phyloP scores from a whole-genome alignment of 2,113 vertebrate genomes.

The Psittacula cyanocephala region DNA sequence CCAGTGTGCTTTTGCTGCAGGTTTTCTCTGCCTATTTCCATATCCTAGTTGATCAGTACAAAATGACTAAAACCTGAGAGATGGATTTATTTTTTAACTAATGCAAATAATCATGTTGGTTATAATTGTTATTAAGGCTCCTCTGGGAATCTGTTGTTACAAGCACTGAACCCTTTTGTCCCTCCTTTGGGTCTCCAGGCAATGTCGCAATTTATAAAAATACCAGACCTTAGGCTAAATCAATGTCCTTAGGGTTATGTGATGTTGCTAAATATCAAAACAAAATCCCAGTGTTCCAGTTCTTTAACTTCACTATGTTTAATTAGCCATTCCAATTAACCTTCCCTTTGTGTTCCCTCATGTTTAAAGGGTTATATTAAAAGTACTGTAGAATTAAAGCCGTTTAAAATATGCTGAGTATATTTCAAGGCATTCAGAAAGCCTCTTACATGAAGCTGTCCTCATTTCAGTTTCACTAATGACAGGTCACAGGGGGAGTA shows the following conservation, averaged over 20 bases:
- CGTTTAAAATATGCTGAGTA: constrained; percentile 54
- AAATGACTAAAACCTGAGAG: constrained; percentile 46
- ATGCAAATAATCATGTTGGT: constrained; percentile 66
- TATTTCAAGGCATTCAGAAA: constrained; percentile 45
- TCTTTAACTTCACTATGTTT: constrained; percentile 71
- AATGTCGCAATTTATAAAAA: constrained; percentile 61
- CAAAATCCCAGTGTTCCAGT: constrained; percentile 53
- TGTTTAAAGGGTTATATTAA: constrained; percentile 67
- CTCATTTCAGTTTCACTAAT: constrained; percentile 43
- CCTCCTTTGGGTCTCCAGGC: constrained; percentile 49
- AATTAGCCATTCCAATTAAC: constrained; percentile 71
- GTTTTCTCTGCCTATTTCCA: background rate
- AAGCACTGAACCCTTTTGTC: constrained; percentile 59
- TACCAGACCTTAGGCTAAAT: constrained; percentile 57
- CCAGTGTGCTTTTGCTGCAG: background rate
- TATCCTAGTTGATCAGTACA: constrained; percentile 5
- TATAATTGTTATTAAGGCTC: constrained; percentile 67
- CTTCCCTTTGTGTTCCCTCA: constrained; percentile 69
- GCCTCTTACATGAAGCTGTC: background rate
- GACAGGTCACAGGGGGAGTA: constrained; percentile 7
- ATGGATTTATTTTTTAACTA: constrained; percentile 69
- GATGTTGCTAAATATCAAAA: constrained; percentile 57
- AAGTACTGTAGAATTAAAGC: constrained; percentile 53
- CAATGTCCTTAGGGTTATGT: constrained; percentile 61
- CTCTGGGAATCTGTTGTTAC: constrained; percentile 70